Evolutionary conservation across 2,797 vertebrate species (phyloP), one percentile per base, ranked within the genome.

Genomic region (Chelon auratus): DNA sequence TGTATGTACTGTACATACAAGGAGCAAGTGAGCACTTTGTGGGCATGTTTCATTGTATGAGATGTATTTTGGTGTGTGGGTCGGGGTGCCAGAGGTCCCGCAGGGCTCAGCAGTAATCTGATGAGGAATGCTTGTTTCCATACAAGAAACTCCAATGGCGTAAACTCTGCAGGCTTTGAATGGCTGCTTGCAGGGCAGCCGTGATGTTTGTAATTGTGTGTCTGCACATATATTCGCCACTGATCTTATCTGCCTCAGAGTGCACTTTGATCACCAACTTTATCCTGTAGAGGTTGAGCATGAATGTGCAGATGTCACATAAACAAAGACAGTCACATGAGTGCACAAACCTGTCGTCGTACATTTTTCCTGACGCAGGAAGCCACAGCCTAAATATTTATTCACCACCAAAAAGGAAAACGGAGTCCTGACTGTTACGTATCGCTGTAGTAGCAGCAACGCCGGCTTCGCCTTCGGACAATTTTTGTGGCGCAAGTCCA

Each of bases 51-150:
- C 20, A 62, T 54, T 9, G n/a, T n/a, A n/a, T n/a, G n/a, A n/a
- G n/a, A 51, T 62, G 72, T 75, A 69, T 74, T 73, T 52, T 57
- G 12, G 40, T 57, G 43, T 73, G 64, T 63, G 64, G 48, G 54
- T 64, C 53, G 30, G 47, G 57, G 26, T 45, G 57, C 39, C 55
- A 64, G 58, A 43, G 69, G 43, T 57, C 47, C 75, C 67, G 60
- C 37, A 52, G 62, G 51, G 76, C 78, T 86, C 78, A 67, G 61
- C 86, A 54, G 33, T 93, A 94, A 94, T 92, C 93, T 92, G 87
- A 87, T 89, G 81, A 92, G 68, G 92, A 94, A 94, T 94, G 89
- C 39, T 62, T 88, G 61, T 83, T 83, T 76, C 56, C 20, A 65
- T 68, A 80, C 72, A 78, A 68, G 68, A 43, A 77, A 58, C 64